Base-by-base conservation (phyloP, 2,113 vertebrate genomes). In the Anseranas semipalmata region DNA sequence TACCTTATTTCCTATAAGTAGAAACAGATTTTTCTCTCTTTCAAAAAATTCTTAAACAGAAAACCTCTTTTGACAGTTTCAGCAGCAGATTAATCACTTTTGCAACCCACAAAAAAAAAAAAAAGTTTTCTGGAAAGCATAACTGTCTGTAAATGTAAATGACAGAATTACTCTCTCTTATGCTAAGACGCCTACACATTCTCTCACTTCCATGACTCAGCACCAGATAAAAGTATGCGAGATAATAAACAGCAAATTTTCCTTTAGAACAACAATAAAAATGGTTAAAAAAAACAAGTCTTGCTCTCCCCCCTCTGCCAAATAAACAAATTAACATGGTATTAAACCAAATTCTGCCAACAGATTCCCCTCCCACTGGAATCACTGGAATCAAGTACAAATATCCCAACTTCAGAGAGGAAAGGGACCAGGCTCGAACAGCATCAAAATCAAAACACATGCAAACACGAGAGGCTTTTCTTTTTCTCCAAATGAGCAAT, bases 41-140 rank as follows among this genome's bases (percentile, higher is more conserved):
- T 63, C 35, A 93, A 91, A 92, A 95, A 79, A 95, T 90, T 96
- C 72, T 93, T 97, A 96, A 98, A 97, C 87, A 96, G 95, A 97
- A 97, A 97, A 96, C 85, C 92, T 97, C 94, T 67, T 97, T 63
- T 96, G 95, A 97, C 97, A 97, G 93, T 96, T 98, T 96, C 97
- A 97, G 94, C 85, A 96, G 97, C 91, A 97, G 95, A 98, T 97
- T 98, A 98, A 97, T 98, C 97, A 96, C 97, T 98, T 98, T 97
- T 92, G 62, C 95, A 98, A 97, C 96, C 98, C 97, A 97, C 94
- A 84, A 90, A 97, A 85, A 93, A 76, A 93, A 92, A 96, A 80
- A 87, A 91, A 97, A 97, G 95, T 98, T 98, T 98, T 98, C 98
- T 98, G 98, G 98, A 98, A 98, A 98, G 98, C 97, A 97, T 98